Evolutionary conservation across 2,888 invertebrate genomes (phyloP).

Genomic region (Palloptera scutellata): DNA sequence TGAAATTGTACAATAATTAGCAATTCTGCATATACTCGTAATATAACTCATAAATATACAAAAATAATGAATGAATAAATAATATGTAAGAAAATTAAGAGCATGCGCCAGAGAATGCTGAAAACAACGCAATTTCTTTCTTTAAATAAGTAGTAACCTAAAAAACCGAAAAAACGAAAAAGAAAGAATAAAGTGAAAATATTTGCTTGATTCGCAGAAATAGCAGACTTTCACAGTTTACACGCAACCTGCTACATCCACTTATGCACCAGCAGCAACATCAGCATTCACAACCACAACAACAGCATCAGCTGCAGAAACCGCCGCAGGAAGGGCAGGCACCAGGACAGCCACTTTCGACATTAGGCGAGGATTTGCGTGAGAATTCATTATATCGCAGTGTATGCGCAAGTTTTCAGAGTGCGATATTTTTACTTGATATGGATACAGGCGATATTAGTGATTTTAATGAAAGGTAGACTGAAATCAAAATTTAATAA

Average conservation of each 20-base stretch:
- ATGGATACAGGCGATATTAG: constrained; percentile 38
- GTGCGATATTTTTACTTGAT: constrained; percentile 52
- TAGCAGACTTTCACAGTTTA: constrained; percentile 1
- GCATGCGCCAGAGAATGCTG: too few relatives aligned
- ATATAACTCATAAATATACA: neutral
- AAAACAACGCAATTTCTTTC: too few relatives aligned
- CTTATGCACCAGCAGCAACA: constrained; percentile 7
- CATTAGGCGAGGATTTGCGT: constrained; percentile 24
- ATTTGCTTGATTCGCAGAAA: neutral
- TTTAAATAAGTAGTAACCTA: too few relatives aligned
- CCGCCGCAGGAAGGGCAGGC: constrained; percentile 14
- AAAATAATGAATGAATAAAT: neutral
- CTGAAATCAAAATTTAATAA: too few relatives aligned
- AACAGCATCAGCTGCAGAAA: constrained; percentile 27
- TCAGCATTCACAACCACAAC: constrained; percentile 21
- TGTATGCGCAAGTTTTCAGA: constrained; percentile 47
- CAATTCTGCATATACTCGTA: neutral
- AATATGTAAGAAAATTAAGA: too few relatives aligned
- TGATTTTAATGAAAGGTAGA: constrained; percentile 40
- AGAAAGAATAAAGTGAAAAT: too few relatives aligned
- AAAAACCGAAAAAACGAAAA: too few relatives aligned
- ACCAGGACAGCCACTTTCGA: constrained; percentile 14
- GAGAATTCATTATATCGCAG: constrained; percentile 40
- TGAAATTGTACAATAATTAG: too few relatives aligned
- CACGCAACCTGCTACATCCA: too few relatives aligned